phyloP scores from a whole-genome alignment of 2,888 invertebrate genomes.

The Fabriciana adippe region DNA sequence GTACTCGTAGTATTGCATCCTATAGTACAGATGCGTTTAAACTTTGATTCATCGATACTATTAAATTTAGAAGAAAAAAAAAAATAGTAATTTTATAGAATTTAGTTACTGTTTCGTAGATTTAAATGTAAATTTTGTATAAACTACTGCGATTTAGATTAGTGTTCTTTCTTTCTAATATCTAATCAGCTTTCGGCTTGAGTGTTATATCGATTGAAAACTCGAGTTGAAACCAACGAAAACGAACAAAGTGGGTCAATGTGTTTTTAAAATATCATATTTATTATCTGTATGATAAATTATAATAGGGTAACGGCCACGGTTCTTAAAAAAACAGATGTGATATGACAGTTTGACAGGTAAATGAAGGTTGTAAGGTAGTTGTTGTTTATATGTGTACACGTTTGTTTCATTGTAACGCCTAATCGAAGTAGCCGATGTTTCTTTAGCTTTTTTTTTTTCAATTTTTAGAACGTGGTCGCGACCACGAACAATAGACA shows the following conservation, averaged over 20 bases:
- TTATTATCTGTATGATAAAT: conserved; percentile 27
- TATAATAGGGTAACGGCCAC: conserved; percentile 48
- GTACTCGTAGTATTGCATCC: too few relatives aligned
- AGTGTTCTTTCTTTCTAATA: conserved; percentile 30
- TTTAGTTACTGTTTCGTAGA: conserved; percentile 18
- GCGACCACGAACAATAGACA: conserved; percentile 30
- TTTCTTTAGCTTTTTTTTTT: conserved; percentile 9
- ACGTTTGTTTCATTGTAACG: conserved; percentile 15
- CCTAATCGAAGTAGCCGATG: conserved; percentile 20
- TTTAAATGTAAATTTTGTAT: conserved; percentile 37
- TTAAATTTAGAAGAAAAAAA: too few relatives aligned
- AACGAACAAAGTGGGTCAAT: conserved; percentile 40
- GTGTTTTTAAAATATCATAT: conserved; percentile 28
- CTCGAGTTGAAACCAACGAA: conserved; percentile 18
- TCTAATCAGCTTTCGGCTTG: conserved; percentile 24
- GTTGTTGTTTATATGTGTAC: conserved; percentile 40
- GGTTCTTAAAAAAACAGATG: conserved; percentile 56
- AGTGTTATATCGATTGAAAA: conserved; percentile 32
- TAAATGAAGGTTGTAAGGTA: conserved; percentile 45
- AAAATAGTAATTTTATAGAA: conserved; percentile 10
- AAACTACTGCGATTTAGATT: conserved; percentile 23
- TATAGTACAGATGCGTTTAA: too few relatives aligned
- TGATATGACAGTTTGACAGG: conserved; percentile 49
- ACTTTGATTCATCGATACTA: too few relatives aligned
- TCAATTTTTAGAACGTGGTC: conserved; percentile 35